Base-by-base conservation (phyloP, 2,888 invertebrate species). In the Orchesella flavescens region DNA sequence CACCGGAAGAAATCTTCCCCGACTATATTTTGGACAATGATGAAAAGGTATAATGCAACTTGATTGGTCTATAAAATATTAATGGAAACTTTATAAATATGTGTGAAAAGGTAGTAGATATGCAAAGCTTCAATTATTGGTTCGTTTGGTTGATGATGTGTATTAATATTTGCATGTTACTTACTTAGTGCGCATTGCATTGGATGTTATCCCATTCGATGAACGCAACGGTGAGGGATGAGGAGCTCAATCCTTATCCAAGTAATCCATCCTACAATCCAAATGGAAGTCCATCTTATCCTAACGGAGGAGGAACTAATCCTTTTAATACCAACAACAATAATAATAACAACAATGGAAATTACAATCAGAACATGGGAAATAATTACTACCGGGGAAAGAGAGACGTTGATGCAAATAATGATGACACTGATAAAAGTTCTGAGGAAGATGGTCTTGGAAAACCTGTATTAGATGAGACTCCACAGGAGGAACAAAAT, bases 151-250 rank as follows among this genome's bases (percentile, higher is more conserved):
- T n/a, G n/a, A n/a, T n/a, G n/a, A n/a, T n/a, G n/a, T n/a, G n/a
- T n/a, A n/a, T n/a, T n/a, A n/a, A n/a, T n/a, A n/a, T 34, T 65
- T 65, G 19, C 65, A 10, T n/a, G 19, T 7, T 19, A 59, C 4
- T 19, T 49, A 46, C 19, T 55, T 69, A 88, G 87, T 88, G 88
- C 80, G 85, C 88, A 10, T 55, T 88, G 13, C 88, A 88, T 73
- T 88, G 88, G 88, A 88, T 87, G 87, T 49, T 88, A 0, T 87
- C 87, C 1, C 86, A 86, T 55, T 87, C 88, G 0, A 73, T 87
- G 69, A 88, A 88, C 66, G 83, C 86, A 1, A 88, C 87, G 23
- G 65, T 85, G 74, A 49, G 88, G 65, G 88, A 88, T 34, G 88
- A 88, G 2, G 88, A 88, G 43, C 21, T 15, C 5, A 19, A 17